phyloP scores from a whole-genome alignment of 2,888 invertebrate genomes.

The Steinernema carpocapsae region DNA sequence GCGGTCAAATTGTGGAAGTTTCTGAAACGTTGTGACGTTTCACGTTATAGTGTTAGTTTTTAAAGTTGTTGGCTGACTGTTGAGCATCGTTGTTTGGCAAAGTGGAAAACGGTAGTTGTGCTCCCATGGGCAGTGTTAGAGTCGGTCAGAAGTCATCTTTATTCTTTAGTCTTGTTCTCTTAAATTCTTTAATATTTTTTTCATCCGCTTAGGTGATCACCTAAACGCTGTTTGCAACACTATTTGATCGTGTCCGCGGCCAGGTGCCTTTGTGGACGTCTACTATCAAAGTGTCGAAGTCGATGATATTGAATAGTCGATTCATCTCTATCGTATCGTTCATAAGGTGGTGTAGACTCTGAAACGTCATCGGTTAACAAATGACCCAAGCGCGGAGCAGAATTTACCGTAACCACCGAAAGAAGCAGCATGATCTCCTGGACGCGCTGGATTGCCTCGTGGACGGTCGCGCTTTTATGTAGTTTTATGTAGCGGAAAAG shows the following conservation, averaged over 20 bases:
- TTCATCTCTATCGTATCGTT: slow-evolving; percentile 24
- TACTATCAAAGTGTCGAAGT: slow-evolving; percentile 47
- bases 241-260: slow-evolving; percentile 2
- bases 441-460: background rate
- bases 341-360: slow-evolving; percentile 25
- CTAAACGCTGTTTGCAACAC: background rate
- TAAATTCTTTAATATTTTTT: no score
- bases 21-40: slow-evolving; percentile 39
- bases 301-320: slow-evolving; percentile 35
- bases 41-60: background rate
- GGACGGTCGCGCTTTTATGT: background rate
- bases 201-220: no score
- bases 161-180: no score
- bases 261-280: slow-evolving; percentile 46
- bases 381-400: background rate
- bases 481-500: slow-evolving; percentile 13
- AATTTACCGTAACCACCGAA: slow-evolving; percentile 1
- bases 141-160: no score
- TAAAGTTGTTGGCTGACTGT: no score
- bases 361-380: background rate
- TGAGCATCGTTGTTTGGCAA: no score
- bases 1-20: slow-evolving; percentile 54
- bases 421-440: slow-evolving; percentile 3
- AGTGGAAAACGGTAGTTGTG: no score
- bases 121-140: no score